Evolutionary conservation across 1,140 invertebrate genomes (phyloP), one percentile per base, ranked within the genome.

Genomic region (Drosophila bocki): DNA sequence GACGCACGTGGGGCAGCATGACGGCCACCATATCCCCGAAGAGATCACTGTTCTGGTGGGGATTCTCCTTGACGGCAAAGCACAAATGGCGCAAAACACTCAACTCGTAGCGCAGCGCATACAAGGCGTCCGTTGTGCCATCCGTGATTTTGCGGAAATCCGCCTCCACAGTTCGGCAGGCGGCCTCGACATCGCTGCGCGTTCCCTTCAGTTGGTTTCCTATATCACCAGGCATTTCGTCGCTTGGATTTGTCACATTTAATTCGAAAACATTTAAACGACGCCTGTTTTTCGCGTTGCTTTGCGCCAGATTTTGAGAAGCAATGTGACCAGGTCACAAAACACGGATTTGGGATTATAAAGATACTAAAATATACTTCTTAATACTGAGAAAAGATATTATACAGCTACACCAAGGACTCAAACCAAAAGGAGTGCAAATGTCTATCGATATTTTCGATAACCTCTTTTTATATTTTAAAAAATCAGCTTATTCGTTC

Each of bases 71-170:
- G 17, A 90, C 29, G 6, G 65, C 72, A 1, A 50, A 35, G 51
- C 84, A 84, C 15, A 88, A 19, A 35, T 81, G 54, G 35, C 80
- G 69, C 44, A 84, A 17, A 9, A 90, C 56, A 11, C 42, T 56
- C 39, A 79, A 7, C 11, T 64, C 75, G 35, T 54, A 62, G 3
- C 59, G 48, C 17, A 79, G 5, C 0, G 75, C 48, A 32, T 42
- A 42, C 12, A 26, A 58, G 13, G 44, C 56, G 22, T 47, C 69
- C 11, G 8, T 19, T 19, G 35, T 39, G 3, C 33, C 51, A 1
- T 11, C 48, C 6, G 12, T 11, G 1, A 72, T 32, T 9, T 56
- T 19, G 19, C 35, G 56, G 13, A 79, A 59, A 3, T 54, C 33
- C 8, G n/a, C 7, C 3, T 47, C 48, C 15, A 79, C 56, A 12